Conservation (phyloP, 2,797 vertebrate species). For the Columba guinea region DNA sequence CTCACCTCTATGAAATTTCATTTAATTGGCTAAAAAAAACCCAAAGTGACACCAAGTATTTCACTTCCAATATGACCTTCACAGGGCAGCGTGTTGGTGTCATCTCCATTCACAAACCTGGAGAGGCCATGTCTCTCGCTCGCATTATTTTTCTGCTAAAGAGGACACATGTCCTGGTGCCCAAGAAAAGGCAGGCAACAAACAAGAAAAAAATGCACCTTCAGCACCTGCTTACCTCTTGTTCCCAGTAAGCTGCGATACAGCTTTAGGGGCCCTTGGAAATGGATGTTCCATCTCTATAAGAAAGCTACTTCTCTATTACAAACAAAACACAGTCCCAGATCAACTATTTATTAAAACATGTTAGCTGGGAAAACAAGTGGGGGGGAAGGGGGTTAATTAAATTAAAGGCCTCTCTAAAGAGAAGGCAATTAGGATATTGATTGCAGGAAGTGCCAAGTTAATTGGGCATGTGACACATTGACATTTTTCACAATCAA, state of each 20-base stretch:
- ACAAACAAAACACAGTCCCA: not conserved
- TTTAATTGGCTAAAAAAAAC: not conserved
- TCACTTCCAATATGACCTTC: not conserved
- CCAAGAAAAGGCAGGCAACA: not conserved
- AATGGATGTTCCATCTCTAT: not conserved
- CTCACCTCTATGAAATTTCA: not conserved
- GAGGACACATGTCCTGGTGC: not conserved
- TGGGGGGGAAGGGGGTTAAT: slow-evolving; percentile 25
- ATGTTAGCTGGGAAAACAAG: slow-evolving; percentile 35
- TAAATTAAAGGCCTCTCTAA: slow-evolving; percentile 70
- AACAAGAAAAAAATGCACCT: not conserved
- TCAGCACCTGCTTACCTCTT: not conserved
- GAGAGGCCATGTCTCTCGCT: not conserved
- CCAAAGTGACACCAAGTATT: not conserved
- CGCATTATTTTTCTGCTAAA: not conserved
- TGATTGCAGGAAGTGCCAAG: slow-evolving; percentile 66
- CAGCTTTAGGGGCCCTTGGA: not conserved
- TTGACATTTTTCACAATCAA: slow-evolving; percentile 69
- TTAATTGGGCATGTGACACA: slow-evolving; percentile 71
- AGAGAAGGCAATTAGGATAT: slow-evolving; percentile 68
- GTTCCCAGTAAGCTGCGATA: not conserved
- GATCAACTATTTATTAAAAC: slow-evolving; percentile 37
- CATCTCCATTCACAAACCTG: not conserved
- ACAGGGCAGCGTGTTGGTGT: not conserved
- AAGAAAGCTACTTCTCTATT: not conserved